Conservation (phyloP, 2,113 vertebrate species). For the Dasypus novemcinctus region DNA sequence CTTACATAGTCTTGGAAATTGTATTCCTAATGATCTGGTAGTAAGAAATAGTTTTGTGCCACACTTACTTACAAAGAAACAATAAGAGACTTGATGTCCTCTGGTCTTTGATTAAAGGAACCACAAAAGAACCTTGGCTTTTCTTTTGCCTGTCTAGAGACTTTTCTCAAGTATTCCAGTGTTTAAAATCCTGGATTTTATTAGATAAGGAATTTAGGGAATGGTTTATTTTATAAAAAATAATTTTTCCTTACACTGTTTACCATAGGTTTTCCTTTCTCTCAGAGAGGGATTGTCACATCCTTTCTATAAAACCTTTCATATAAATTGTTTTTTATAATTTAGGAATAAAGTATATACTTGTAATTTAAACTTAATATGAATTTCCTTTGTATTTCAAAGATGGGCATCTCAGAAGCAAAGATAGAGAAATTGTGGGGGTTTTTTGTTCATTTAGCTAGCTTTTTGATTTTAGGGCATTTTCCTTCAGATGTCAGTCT, state of each 20-base stretch:
- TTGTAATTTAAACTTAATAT: neutral
- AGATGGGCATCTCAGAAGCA: neutral
- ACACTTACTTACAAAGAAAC: fast-evolving
- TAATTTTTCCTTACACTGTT: neutral
- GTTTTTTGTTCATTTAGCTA: neutral
- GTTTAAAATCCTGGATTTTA: fast-evolving
- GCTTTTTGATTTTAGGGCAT: neutral
- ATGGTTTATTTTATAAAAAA: neutral
- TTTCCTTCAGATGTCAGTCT: neutral
- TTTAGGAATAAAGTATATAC: neutral
- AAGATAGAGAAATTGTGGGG: neutral
- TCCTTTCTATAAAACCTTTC: neutral
- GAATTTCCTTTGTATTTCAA: conserved; percentile 1
- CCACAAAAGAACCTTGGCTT: fast-evolving
- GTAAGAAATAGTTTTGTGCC: neutral
- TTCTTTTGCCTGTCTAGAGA: no score
- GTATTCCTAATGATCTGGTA: neutral
- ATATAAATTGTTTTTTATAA: neutral
- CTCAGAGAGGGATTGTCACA: neutral
- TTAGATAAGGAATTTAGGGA: fast-evolving
- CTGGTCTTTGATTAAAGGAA: no score
- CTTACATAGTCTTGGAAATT: no score
- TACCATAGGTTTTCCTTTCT: neutral
- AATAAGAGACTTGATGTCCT: fast-evolving
- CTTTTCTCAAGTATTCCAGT: neutral